A percentile compares a stretch with the other conserved stretches of the same genome.
These are phyloP conservation scores for Rhingia rostrata DNA, from an alignment of 2,888 invertebrate species.

Conservation along the genomic window DNA sequence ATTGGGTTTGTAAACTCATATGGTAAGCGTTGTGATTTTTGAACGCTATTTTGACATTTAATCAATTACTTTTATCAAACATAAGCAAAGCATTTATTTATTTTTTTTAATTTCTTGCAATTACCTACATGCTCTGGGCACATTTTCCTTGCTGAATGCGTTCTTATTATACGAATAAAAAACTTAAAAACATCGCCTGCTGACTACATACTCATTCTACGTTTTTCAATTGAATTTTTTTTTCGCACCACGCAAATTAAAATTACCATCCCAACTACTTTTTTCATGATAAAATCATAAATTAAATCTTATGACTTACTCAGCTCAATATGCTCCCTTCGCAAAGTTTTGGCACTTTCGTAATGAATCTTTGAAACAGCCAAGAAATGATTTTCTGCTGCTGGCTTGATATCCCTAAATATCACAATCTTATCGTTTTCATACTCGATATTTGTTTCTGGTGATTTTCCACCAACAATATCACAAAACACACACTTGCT, in stretches of 20 bases:
- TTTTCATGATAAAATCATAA: constrained; percentile 1
- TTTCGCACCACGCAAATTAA: constrained; percentile 24
- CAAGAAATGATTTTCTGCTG: constrained; percentile 90
- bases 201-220: constrained; percentile 31
- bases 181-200: constrained; percentile 46
- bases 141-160: constrained; percentile 6
- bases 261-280: constrained; percentile 5
- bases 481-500: constrained; percentile 89
- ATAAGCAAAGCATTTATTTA: too few species aligned
- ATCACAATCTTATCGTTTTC: constrained; percentile 90
- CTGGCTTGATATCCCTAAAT: constrained; percentile 93
- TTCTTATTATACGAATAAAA: neutral
- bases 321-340: constrained; percentile 86
- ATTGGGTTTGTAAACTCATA: too few species aligned
- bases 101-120: neutral
- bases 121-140: neutral
- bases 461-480: constrained; percentile 86
- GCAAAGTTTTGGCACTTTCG: constrained; percentile 88
- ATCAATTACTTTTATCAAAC: too few species aligned
- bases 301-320: constrained; percentile 84
- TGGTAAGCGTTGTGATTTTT: too few species aligned
- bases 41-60: too few species aligned
- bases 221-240: constrained; percentile 12
- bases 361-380: constrained; percentile 91
- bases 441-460: constrained; percentile 86